These are phyloP conservation scores for Pycnonotus jocosus DNA, from an alignment of 2,113 vertebrate species.

Conservation along the genomic window DNA sequence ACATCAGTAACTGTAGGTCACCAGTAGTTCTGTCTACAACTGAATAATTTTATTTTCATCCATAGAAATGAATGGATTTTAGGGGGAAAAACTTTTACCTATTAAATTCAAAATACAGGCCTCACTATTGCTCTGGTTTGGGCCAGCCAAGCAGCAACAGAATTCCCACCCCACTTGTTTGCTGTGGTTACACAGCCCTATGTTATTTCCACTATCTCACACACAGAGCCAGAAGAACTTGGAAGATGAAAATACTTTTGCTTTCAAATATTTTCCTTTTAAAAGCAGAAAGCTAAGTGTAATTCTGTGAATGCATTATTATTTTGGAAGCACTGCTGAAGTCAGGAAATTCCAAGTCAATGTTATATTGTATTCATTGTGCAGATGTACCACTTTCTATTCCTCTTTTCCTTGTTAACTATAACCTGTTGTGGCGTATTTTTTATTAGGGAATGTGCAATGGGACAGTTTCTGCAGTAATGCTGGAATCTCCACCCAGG, in stretches of 20 bases:
- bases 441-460: neutral
- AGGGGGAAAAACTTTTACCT: neutral
- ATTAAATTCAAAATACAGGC: conserved; percentile 5
- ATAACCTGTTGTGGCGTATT: neutral
- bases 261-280: conserved; percentile 60
- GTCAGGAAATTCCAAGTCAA: conserved; percentile 62
- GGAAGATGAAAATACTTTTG: conserved; percentile 46
- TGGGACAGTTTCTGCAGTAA: neutral
- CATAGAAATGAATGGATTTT: conserved; percentile 8
- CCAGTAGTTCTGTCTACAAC: neutral
- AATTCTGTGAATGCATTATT: conserved; percentile 50
- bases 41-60: neutral
- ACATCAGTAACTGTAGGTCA: neutral
- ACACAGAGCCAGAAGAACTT: conserved; percentile 49
- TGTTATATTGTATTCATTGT: conserved; percentile 41
- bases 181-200: conserved; percentile 44
- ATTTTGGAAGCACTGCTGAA: conserved; percentile 32
- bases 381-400: conserved; percentile 48
- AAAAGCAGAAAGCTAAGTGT: conserved; percentile 34
- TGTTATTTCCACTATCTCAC: conserved; percentile 54
- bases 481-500: neutral
- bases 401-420: conserved; percentile 52
- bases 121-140: neutral
- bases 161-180: conserved; percentile 47
- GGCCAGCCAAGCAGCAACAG: neutral